Evolutionary conservation across 1,140 invertebrate species (phyloP).

Genomic region (Sycobia sp.): DNA sequence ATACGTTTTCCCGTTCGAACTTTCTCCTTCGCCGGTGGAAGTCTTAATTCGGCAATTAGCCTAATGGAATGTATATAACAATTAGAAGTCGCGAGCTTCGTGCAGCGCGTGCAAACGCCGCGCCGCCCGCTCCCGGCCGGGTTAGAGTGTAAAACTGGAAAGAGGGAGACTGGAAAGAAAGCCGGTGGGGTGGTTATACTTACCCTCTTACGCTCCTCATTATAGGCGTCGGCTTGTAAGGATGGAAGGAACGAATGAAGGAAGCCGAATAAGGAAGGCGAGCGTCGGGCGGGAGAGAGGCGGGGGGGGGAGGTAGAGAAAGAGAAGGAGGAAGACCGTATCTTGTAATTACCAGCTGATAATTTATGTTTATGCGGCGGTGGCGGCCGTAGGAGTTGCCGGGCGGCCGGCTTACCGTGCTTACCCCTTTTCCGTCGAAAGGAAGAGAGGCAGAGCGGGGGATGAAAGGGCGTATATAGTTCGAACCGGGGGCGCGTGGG

Average conservation of each 20-base stretch:
- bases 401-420: constrained; percentile 49
- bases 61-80: constrained; percentile 65
- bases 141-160: constrained; percentile 41
- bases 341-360: constrained; percentile 64
- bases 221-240: constrained; percentile 45
- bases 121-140: constrained; percentile 27
- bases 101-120: constrained; percentile 26
- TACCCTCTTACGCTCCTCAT: constrained; percentile 50
- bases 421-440: constrained; percentile 53
- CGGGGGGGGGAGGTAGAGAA: constrained; percentile 3
- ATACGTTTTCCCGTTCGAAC: constrained; percentile 21
- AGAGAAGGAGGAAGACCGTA: constrained; percentile 42
- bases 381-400: constrained; percentile 39
- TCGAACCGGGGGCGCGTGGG: background rate
- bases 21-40: constrained; percentile 34
- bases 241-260: constrained; percentile 39
- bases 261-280: too few species aligned
- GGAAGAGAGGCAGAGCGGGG: constrained; percentile 28
- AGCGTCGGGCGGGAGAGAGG: constrained; percentile 1
- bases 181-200: constrained; percentile 24
- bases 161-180: constrained; percentile 35
- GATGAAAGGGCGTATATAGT: constrained; percentile 1
- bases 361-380: constrained; percentile 63
- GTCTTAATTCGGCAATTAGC: constrained; percentile 64
- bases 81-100: constrained; percentile 57